A percentile compares a stretch with the other conserved stretches of the same genome.
These are phyloP conservation scores for Rhyacichthys aspro DNA, from an alignment of 2,797 vertebrate species.

Conservation along the genomic window DNA sequence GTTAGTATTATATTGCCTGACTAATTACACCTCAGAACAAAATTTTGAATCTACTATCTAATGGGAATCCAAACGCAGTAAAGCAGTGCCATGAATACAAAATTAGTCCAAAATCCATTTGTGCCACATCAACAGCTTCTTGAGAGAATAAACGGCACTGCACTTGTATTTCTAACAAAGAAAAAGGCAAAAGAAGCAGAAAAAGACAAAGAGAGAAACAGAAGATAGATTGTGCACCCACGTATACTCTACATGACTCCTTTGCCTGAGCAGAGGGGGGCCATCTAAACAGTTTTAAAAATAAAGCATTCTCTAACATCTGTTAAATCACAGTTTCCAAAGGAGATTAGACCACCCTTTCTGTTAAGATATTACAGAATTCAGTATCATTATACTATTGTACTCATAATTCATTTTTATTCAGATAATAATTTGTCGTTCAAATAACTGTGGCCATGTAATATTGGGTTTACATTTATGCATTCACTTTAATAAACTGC, in stretches of 20 bases:
- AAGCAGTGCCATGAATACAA: not conserved
- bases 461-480: no score
- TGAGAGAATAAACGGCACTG: not conserved
- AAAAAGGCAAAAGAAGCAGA: not conserved
- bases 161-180: not conserved
- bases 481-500: no score
- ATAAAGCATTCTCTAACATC: not conserved
- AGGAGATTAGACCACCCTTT: no score
- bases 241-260: constrained; percentile 22
- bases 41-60: not conserved
- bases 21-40: not conserved
- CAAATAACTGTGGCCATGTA: no score
- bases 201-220: not conserved
- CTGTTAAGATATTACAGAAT: no score
- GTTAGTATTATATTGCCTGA: not conserved
- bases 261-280: constrained; percentile 53
- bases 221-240: no score
- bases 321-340: no score
- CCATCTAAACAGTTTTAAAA: constrained; percentile 46
- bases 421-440: no score
- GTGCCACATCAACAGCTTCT: not conserved
- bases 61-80: constrained; percentile 3
- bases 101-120: not conserved
- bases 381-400: no score
- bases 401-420: no score